phyloP scores from a whole-genome alignment of 2,888 invertebrate genomes.

The Chymomyza procnemis region DNA sequence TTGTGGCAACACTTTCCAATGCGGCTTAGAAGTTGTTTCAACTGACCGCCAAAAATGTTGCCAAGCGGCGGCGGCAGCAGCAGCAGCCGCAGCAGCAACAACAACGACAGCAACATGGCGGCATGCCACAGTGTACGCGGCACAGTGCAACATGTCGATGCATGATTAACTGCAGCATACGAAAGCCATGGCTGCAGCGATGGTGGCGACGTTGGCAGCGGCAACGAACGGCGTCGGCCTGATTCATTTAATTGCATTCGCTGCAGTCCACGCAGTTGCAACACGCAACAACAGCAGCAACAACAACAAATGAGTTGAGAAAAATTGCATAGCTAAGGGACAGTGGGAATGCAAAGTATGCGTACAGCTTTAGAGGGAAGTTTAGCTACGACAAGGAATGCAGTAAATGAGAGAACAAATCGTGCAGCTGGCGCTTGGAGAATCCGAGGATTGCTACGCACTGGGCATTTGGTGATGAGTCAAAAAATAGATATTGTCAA shows the following conservation, averaged over 20 bases:
- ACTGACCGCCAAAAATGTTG: slow-evolving; percentile 20
- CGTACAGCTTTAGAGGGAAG: too few relatives aligned
- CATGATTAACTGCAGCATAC: slow-evolving; percentile 74
- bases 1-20: slow-evolving; percentile 65
- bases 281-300: background rate
- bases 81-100: background rate
- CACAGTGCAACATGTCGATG: slow-evolving; percentile 51
- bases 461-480: too few relatives aligned
- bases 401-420: too few relatives aligned
- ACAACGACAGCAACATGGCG: slow-evolving; percentile 39
- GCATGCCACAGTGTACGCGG: slow-evolving; percentile 16
- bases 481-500: too few relatives aligned
- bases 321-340: background rate
- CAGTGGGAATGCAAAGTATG: too few relatives aligned
- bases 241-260: slow-evolving; percentile 73
- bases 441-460: too few relatives aligned
- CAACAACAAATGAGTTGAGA: slow-evolving; percentile 1
- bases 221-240: slow-evolving; percentile 50
- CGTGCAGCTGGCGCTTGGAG: too few relatives aligned
- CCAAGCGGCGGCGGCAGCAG: background rate
- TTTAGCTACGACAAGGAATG: too few relatives aligned
- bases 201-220: slow-evolving; percentile 44
- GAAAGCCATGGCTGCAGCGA: slow-evolving; percentile 46
- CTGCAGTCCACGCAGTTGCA: slow-evolving; percentile 14
- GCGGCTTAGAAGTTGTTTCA: slow-evolving; percentile 34